A percentile compares a stretch with the other conserved stretches of the same genome.
Conservation (phyloP, 2,888 invertebrate species). For the Ryuthela nishihirai region DNA sequence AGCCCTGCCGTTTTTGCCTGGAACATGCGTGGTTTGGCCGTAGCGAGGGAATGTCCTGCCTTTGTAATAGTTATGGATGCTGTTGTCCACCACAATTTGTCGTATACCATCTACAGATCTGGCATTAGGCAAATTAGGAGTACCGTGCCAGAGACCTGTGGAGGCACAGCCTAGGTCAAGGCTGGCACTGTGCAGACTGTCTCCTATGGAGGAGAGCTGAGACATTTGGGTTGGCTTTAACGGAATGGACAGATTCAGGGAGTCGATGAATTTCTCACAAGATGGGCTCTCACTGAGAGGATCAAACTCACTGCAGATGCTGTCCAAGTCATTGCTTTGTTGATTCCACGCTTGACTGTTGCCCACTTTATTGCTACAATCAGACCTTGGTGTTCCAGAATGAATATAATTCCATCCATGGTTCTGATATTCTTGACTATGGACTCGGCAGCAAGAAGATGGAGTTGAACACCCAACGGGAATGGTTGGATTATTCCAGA, state of each 20-base stretch:
- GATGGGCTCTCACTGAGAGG: conserved; percentile 23
- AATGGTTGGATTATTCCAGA: too few species aligned
- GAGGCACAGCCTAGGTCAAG: conserved; percentile 19
- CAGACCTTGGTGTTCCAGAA: too few species aligned
- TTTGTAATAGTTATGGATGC: conserved; percentile 6
- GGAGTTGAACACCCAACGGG: too few species aligned
- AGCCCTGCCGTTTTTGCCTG: conserved; percentile 7
- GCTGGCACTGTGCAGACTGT: conserved; percentile 31
- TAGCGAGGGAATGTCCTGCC: conserved; percentile 13
- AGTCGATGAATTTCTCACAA: conserved; percentile 30
- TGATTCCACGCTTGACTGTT: too few species aligned
- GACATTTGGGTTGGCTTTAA: conserved; percentile 30
- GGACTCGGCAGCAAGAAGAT: too few species aligned
- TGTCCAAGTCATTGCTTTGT: conserved; percentile 25
- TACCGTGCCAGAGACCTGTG: conserved; percentile 4
- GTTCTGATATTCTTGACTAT: too few species aligned
- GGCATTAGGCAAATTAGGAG: conserved; percentile 8
- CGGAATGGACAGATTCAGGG: conserved; percentile 29
- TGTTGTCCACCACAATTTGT: conserved; percentile 20
- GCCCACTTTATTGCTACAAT: too few species aligned
- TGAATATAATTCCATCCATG: too few species aligned
- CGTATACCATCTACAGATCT: conserved; percentile 31
- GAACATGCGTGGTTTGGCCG: conserved; percentile 8
- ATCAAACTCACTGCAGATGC: conserved; percentile 35
- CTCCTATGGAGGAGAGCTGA: conserved; percentile 32